A percentile compares a stretch with the other conserved stretches of the same genome.
phyloP scores from a whole-genome alignment of 2,113 vertebrate genomes.

The Ondatra zibethicus region DNA sequence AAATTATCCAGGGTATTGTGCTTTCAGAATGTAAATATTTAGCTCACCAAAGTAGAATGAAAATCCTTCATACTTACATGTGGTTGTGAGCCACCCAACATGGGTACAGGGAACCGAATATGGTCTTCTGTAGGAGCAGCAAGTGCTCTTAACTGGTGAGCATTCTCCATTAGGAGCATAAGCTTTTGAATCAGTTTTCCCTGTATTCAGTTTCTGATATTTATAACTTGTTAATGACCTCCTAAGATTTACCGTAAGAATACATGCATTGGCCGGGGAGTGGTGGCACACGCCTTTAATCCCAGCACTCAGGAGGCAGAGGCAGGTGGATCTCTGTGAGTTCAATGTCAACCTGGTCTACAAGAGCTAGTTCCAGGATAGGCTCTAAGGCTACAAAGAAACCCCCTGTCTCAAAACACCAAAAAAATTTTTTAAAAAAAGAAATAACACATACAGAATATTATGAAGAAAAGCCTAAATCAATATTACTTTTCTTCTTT shows the following conservation, averaged over 20 bases:
- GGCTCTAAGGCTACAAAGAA: too few species aligned
- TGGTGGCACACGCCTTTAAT: too few species aligned
- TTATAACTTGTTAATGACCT: conserved; percentile 20
- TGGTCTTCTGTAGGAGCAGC: background rate
- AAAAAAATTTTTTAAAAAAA: too few species aligned
- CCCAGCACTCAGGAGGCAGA: too few species aligned
- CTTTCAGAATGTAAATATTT: conserved; percentile 42
- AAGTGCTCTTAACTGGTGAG: background rate
- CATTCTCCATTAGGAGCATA: background rate
- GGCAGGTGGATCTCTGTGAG: too few species aligned
- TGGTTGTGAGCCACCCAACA: background rate
- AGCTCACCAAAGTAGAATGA: conserved; percentile 41
- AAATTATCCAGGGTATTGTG: conserved; percentile 23
- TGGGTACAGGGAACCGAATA: background rate
- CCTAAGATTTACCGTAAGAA: background rate
- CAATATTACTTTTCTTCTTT: conserved; percentile 43
- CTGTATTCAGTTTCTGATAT: conserved; percentile 28
- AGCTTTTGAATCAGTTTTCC: conserved; percentile 43
- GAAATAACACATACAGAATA: background rate
- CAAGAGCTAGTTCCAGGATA: too few species aligned
- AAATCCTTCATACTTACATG: background rate
- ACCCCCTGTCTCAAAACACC: too few species aligned
- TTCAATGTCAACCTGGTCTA: too few species aligned
- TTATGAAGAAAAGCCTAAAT: background rate
- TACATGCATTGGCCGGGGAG: background rate